These are phyloP conservation scores for Buceros bicornis DNA, from an alignment of 2,797 vertebrate genomes.

Conservation along the genomic window DNA sequence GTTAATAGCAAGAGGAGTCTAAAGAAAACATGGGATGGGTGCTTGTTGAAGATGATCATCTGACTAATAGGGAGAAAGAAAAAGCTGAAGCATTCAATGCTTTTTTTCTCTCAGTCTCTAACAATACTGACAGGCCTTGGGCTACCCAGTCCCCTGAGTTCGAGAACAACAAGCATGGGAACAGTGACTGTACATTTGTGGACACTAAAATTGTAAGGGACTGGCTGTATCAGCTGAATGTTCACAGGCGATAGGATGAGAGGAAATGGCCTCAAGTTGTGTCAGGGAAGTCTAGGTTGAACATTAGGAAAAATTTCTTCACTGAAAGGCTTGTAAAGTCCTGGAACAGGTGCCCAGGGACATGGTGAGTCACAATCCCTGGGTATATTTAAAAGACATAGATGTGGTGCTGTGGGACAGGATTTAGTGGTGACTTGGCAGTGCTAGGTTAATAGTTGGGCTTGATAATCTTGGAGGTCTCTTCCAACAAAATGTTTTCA, in stretches of 20 bases:
- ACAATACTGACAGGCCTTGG: background rate
- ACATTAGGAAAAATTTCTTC: too few species aligned
- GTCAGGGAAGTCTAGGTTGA: too few species aligned
- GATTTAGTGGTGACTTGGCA: too few species aligned
- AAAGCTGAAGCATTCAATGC: rapidly evolving
- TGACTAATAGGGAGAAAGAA: background rate
- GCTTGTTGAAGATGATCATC: background rate
- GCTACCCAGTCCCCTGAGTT: background rate
- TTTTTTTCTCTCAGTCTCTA: background rate
- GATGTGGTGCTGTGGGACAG: too few species aligned
- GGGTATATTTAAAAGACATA: too few species aligned
- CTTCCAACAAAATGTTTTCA: too few species aligned
- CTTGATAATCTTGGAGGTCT: too few species aligned
- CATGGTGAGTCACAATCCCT: too few species aligned
- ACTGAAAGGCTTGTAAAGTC: too few species aligned
- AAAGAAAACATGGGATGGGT: background rate
- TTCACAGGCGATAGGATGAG: background rate
- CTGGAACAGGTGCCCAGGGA: too few species aligned
- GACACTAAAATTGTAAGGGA: background rate
- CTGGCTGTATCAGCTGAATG: background rate
- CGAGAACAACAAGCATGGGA: background rate
- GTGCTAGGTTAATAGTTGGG: too few species aligned
- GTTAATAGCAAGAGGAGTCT: background rate
- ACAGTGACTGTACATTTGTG: background rate
- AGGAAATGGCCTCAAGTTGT: too few species aligned